A percentile compares a stretch with the other conserved stretches of the same genome.
These are phyloP conservation scores for Poeciliopsis paucimaculata DNA, from an alignment of 2,797 vertebrate genomes.

Conservation along the genomic window DNA sequence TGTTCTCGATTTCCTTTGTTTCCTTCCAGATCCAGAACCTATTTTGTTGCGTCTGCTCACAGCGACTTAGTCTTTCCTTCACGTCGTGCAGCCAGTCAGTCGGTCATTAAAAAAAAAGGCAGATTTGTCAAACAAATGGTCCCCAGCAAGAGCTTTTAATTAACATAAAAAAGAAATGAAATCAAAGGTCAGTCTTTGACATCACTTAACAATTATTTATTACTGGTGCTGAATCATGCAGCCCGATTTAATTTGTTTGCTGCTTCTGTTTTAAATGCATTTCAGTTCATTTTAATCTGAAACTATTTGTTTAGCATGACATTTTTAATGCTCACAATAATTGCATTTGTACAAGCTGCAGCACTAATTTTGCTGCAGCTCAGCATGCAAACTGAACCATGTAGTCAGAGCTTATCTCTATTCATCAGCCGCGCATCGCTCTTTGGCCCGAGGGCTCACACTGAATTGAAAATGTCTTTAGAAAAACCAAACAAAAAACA, in stretches of 20 bases:
- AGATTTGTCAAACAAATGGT: background rate
- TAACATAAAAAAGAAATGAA: background rate
- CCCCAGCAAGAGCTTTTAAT: background rate
- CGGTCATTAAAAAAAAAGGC: background rate
- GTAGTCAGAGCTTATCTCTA: background rate
- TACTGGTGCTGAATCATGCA: too few relatives aligned
- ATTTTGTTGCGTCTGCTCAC: slow-evolving; percentile 29
- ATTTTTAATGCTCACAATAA: background rate
- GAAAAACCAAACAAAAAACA: slow-evolving; percentile 45
- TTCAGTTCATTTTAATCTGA: background rate
- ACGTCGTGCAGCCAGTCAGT: slow-evolving; percentile 7
- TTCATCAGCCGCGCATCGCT: background rate
- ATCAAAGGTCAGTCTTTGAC: background rate
- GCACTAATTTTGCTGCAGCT: background rate
- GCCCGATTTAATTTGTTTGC: background rate
- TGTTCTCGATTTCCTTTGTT: slow-evolving; percentile 7
- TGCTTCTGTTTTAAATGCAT: background rate
- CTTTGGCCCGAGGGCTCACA: slow-evolving; percentile 53
- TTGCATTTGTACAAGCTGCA: background rate
- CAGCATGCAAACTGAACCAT: background rate
- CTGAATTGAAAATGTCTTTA: slow-evolving; percentile 57
- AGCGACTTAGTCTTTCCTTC: slow-evolving; percentile 11
- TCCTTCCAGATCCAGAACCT: background rate
- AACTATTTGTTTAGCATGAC: background rate
- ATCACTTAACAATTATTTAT: too few relatives aligned